These are phyloP conservation scores for Mayetiola destructor DNA, from an alignment of 2,888 invertebrate genomes.

Conservation along the genomic window DNA sequence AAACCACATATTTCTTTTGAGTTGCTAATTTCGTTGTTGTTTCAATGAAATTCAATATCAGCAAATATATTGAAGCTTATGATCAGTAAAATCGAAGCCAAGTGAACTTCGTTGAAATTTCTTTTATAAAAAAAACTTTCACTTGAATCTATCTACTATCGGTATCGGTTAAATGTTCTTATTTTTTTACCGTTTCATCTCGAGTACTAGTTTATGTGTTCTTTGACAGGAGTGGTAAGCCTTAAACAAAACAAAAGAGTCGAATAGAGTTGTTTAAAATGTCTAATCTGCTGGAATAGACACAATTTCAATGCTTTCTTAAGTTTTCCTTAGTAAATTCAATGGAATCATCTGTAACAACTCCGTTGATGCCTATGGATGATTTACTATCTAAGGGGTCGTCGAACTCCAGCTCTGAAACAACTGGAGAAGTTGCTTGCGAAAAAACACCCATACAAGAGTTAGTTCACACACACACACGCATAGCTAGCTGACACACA, in stretches of 20 bases:
- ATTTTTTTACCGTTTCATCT: no score
- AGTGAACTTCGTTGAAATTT: background rate
- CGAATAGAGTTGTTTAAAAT: conserved; percentile 5
- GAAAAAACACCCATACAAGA: background rate
- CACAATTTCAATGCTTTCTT: background rate
- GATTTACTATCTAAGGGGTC: conserved; percentile 1
- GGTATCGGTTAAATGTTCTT: no score
- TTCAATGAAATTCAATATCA: background rate
- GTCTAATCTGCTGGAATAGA: no score
- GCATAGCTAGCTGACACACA: background rate
- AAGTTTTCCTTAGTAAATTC: background rate
- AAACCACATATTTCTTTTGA: background rate
- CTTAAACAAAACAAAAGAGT: background rate
- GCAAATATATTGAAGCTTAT: background rate
- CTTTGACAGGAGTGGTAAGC: background rate
- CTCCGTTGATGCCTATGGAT: background rate
- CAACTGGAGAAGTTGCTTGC: background rate
- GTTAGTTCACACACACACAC: background rate
- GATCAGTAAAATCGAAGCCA: background rate
- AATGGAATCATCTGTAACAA: conserved; percentile 9
- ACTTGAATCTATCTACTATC: no score
- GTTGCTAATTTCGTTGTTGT: background rate
- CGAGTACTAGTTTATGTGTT: no score
- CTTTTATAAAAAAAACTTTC: no score
- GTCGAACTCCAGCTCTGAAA: background rate